These are phyloP conservation scores for Rhynchonycteris naso DNA, from an alignment of 2,797 vertebrate genomes.

Conservation along the genomic window DNA sequence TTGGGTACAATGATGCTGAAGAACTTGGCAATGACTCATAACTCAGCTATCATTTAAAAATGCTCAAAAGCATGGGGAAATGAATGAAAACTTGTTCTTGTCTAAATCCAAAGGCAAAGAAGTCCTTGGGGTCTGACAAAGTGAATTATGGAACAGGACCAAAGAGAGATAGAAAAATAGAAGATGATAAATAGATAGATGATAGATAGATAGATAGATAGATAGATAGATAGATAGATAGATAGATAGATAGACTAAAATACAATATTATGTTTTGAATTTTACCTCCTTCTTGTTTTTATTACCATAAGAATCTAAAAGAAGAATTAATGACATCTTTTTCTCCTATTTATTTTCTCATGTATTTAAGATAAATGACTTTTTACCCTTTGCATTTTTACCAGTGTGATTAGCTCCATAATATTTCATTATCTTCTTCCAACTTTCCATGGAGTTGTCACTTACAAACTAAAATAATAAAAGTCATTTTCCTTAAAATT, in stretches of 20 bases:
- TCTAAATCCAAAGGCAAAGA: slow-evolving; percentile 41
- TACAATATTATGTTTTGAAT: background rate
- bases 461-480: slow-evolving; percentile 34
- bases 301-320: background rate
- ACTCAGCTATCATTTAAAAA: slow-evolving; percentile 65
- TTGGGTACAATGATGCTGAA: slow-evolving; percentile 55
- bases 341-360: slow-evolving; percentile 32
- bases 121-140: slow-evolving; percentile 48
- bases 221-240: background rate
- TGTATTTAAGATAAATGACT: slow-evolving; percentile 49
- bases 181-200: background rate
- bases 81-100: slow-evolving; percentile 54
- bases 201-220: background rate
- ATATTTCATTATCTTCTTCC: slow-evolving; percentile 38
- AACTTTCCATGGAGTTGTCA: slow-evolving; percentile 35
- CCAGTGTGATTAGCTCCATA: background rate
- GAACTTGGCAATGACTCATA: slow-evolving; percentile 66
- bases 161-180: background rate
- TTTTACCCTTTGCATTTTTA: background rate
- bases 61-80: slow-evolving; percentile 51
- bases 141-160: slow-evolving; percentile 2
- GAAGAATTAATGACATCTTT: background rate
- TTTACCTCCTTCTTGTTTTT: slow-evolving; percentile 29
- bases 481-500: slow-evolving; percentile 55
- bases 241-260: background rate